Evolutionary conservation across 2,797 vertebrate genomes (phyloP), one percentile per base, ranked within the genome.

Genomic region (Malacoctenus gilli): DNA sequence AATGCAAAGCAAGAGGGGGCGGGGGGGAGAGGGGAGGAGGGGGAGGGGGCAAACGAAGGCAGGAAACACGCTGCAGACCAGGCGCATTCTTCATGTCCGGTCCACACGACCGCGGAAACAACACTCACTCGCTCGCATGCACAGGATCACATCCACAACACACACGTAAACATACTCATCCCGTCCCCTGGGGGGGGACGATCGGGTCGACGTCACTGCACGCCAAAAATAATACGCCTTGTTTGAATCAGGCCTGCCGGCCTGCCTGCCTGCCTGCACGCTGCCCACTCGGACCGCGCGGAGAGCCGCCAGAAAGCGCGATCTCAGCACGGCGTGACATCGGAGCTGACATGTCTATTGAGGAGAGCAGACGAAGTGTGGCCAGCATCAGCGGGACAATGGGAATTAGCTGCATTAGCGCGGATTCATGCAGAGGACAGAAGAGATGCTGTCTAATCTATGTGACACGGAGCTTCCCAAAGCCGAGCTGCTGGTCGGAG

Each of bases 21-120:
- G 63, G 25, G 25, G 25, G n/a, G n/a, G n/a, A n/a, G n/a, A 74
- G 71, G 55, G 66, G 76, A 51, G 72, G 60, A 74, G 74, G 82
- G 72, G 42, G 63, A n/a, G n/a, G n/a, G n/a, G n/a, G 59, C 65
- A 77, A 78, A 79, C 63, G 60, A 77, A 77, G 84, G 74, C 85
- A 91, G 91, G 89, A 93, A 93, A 79, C 79, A 36, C 58, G 70
- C 72, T 23, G 35, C 69, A 81, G 79, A 73, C 79, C 32, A 23
- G 61, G 37, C 34, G 54, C 77, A 64, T 75, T 89, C 73, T 68
- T 51, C 4, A 3, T 32, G 74, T 81, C 84, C 76, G 22, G 68
- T 75, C 66, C 28, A 52, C 77, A 80, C 46, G 54, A 64, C 46
- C 60, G 67, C 62, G 68, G 82, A 87, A 91, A 88, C 81, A 80